Evolutionary conservation across 2,888 invertebrate species (phyloP).

Genomic region (Altica lythri): DNA sequence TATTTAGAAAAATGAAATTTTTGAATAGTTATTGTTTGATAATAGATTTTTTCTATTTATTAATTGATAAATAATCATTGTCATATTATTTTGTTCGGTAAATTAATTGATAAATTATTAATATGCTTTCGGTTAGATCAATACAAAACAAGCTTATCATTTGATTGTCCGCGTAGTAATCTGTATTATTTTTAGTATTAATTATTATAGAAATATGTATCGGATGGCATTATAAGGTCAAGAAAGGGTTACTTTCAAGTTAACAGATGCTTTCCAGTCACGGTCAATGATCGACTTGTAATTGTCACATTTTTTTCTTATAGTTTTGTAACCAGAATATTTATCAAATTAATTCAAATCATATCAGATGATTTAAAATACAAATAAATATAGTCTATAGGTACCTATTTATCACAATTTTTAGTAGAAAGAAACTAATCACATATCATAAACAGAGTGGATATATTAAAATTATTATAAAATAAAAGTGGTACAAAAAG

Average conservation of each 20-base stretch:
- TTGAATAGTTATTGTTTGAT: no score
- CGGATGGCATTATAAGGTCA: constrained; percentile 35
- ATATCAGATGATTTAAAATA: not conserved
- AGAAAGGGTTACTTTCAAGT: constrained; percentile 35
- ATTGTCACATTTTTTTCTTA: constrained; percentile 25
- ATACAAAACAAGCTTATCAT: constrained; percentile 26
- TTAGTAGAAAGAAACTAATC: no score
- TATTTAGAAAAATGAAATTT: no score
- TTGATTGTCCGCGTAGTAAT: constrained; percentile 19
- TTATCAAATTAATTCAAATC: not conserved
- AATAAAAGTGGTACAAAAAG: no score
- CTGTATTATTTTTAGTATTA: constrained; percentile 36
- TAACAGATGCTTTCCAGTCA: constrained; percentile 37
- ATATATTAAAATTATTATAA: no score
- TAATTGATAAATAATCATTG: no score
- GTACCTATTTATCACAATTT: no score
- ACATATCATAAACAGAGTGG: no score
- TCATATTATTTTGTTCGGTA: no score
- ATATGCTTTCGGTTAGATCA: constrained; percentile 31
- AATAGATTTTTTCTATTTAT: no score
- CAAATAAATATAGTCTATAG: not conserved
- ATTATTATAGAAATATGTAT: constrained; percentile 33
- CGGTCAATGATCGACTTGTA: constrained; percentile 48
- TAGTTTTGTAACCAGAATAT: not conserved
- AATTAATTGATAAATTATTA: no score